These are phyloP conservation scores for human (Homo sapiens) DNA, from an alignment of 2,113 vertebrate genomes.

Conservation along the genomic window GRCh38 chr6:148177001-148177500, in stretches of 20 bases:
- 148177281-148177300: not conserved
- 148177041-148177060: not conserved
- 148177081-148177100: not conserved
- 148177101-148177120: not conserved
- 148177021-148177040: not conserved
- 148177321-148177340: not conserved
- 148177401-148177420: not conserved
- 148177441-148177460: not conserved
- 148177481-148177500: not conserved
- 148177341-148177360: not conserved
- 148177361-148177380: not conserved
- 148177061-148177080: not conserved
- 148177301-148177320: not conserved
- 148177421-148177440: not conserved
- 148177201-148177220: not conserved
- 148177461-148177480: not conserved
- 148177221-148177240: constrained; percentile 16
- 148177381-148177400: not conserved
- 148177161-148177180: not conserved
- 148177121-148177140: constrained; percentile 6
- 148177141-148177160: not conserved
- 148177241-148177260: not conserved
- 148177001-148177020: not conserved
- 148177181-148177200: not conserved
- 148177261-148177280: not conserved